Evolutionary conservation across 2,888 invertebrate genomes (phyloP).

Genomic region (Acanthopleura granulata): DNA sequence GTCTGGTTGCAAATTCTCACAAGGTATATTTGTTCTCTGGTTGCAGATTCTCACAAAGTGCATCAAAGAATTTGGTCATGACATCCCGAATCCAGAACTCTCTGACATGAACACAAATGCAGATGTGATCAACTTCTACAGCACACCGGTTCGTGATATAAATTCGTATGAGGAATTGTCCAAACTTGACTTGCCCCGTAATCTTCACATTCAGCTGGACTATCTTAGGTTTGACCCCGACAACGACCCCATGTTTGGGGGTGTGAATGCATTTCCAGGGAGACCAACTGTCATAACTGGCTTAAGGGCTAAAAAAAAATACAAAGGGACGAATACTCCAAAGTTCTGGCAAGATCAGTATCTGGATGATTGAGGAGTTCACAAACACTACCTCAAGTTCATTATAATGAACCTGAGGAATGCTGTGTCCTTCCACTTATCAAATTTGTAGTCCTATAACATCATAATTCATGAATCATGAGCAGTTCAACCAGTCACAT

Average conservation of each 20-base stretch:
- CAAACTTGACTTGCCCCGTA: slow-evolving; percentile 81
- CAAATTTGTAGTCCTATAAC: neutral
- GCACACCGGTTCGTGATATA: slow-evolving; percentile 51
- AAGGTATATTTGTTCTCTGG: neutral
- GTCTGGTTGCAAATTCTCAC: too few relatives aligned
- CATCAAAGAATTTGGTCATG: slow-evolving; percentile 80
- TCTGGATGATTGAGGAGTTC: neutral
- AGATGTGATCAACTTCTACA: slow-evolving; percentile 57
- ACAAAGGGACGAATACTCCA: slow-evolving; percentile 61
- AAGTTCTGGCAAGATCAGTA: neutral
- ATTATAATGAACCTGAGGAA: neutral
- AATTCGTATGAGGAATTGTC: slow-evolving; percentile 56
- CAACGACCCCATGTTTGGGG: slow-evolving; percentile 79
- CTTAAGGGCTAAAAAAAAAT: slow-evolving; percentile 85
- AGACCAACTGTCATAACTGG: slow-evolving; percentile 88
- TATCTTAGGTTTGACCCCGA: slow-evolving; percentile 88
- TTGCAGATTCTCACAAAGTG: slow-evolving; percentile 78
- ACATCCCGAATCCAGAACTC: slow-evolving; percentile 87
- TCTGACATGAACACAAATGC: slow-evolving; percentile 80
- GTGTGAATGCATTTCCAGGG: slow-evolving; percentile 86
- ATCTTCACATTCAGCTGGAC: slow-evolving; percentile 86
- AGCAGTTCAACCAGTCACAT: too few relatives aligned
- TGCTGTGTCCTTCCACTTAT: neutral
- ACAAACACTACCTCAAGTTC: too few relatives aligned
- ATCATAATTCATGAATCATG: too few relatives aligned